Base-by-base conservation (phyloP, 2,888 invertebrate species). In the Meghimatium bilineatum region DNA sequence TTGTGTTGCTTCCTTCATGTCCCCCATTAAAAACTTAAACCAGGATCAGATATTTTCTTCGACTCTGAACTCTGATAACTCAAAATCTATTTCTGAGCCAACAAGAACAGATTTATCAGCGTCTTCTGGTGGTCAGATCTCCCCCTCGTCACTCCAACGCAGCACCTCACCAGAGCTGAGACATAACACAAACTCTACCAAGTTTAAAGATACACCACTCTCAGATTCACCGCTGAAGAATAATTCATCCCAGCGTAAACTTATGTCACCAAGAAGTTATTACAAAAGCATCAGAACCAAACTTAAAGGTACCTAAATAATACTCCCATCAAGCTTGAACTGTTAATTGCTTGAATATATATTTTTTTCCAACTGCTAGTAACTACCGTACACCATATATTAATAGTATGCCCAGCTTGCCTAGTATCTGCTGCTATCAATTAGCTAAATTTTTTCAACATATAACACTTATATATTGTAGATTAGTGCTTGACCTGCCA, bases 1-100 rank as follows among this genome's bases (percentile, higher is more conserved):
- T 26, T 77, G 52, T 29, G 77, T 82, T 32, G 74, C 63, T 23
- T 66, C 72, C 0, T 56, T 34, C 69, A 34, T 52, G 76, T 75
- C 75, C 0, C 56, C 75, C 32, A 75, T 32, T 32, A 23, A 6
- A 34, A 69, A 52, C 34, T n/a, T 44, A 32, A 49, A 67, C 10
- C 6, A 66, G 23, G 38, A 34, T 8, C 26, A 29, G 12, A n/a
- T 79, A 12, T 38, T 67, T 44, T 32, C 79, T 17, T 79, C 79
- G 44, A 79, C 79, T 20, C 79, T 69, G 1, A 79, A 67, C 14
- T 12, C 79, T 10, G 23, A 66, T 0, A 63, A n/a, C 17, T 60
- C 77, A 38, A 36, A 26, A 34, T n/a, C 32, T 14, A 32, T n/a
- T 3, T 29, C 56, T 10, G 29, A 52, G 29, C 23, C 32, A n/a